Conservation (phyloP, 2,888 invertebrate genomes). For the Rhodophaea formosa region DNA sequence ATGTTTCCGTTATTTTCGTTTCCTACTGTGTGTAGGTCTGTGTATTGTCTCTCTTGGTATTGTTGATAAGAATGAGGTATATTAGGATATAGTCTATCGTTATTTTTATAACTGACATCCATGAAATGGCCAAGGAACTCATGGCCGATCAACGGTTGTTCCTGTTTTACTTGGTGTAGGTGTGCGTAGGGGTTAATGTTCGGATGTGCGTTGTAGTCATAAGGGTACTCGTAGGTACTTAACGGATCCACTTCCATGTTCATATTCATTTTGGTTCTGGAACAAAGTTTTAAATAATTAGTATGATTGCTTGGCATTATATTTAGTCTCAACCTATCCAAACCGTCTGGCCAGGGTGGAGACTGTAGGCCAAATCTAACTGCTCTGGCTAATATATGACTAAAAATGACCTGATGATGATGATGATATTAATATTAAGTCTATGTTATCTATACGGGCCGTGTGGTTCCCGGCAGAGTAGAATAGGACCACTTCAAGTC, state of each 20-base stretch:
- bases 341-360: too few species aligned
- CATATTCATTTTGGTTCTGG: slow-evolving; percentile 41
- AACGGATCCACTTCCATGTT: slow-evolving; percentile 57
- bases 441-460: too few species aligned
- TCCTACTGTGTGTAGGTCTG: slow-evolving; percentile 19
- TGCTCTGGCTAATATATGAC: too few species aligned
- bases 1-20: slow-evolving; percentile 16
- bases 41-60: slow-evolving; percentile 18
- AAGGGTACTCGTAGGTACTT: slow-evolving; percentile 49
- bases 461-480: too few species aligned
- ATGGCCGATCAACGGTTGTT: slow-evolving; percentile 11
- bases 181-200: not conserved
- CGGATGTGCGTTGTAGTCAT: slow-evolving; percentile 28
- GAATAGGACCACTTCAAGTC: too few species aligned
- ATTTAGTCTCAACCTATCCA: too few species aligned
- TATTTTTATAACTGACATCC: slow-evolving; percentile 15
- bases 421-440: too few species aligned
- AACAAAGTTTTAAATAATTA: slow-evolving; percentile 7
- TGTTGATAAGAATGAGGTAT: not conserved
- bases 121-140: slow-evolving; percentile 26
- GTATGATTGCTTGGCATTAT: too few species aligned
- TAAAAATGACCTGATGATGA: too few species aligned
- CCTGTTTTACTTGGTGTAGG: slow-evolving; percentile 13
- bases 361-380: too few species aligned
- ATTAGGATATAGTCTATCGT: slow-evolving; percentile 2